phyloP scores from a whole-genome alignment of 1,140 invertebrate genomes.

The Anthonomus grandis region DNA sequence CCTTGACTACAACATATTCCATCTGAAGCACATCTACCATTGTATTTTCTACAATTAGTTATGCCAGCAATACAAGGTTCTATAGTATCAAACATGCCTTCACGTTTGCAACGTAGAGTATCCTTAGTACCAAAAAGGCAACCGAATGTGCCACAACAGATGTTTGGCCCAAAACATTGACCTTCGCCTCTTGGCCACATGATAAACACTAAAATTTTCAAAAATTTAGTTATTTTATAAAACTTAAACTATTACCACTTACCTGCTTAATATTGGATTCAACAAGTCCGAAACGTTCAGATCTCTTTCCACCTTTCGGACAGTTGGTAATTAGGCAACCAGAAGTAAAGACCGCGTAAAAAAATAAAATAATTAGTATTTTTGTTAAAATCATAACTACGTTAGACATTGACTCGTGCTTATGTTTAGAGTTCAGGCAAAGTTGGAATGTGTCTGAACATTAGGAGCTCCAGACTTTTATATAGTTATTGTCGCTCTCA shows the following conservation, averaged over 20 bases:
- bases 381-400: no score
- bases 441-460: no score
- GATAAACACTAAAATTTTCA: slow-evolving; percentile 52
- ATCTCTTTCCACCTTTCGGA: slow-evolving; percentile 54
- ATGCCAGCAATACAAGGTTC: slow-evolving; percentile 54
- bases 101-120: slow-evolving; percentile 49
- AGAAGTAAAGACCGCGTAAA: no score
- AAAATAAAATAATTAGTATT: no score
- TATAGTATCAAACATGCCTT: slow-evolving; percentile 45
- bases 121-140: slow-evolving; percentile 53
- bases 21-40: slow-evolving; percentile 53
- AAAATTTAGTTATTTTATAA: no score
- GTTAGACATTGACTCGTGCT: no score
- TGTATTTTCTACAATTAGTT: slow-evolving; percentile 52
- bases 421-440: no score
- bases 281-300: slow-evolving; percentile 44
- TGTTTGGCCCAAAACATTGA: slow-evolving; percentile 54
- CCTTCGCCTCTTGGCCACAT: slow-evolving; percentile 52
- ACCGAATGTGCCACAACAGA: slow-evolving; percentile 55
- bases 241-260: no score
- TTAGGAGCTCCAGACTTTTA: no score
- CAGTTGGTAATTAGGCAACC: slow-evolving; percentile 56
- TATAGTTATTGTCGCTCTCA: no score
- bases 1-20: slow-evolving; percentile 57
- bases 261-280: no score